Evolutionary conservation across 2,888 invertebrate species (phyloP), one percentile per base, ranked within the genome.

Genomic region (Stenichneumon culpator): DNA sequence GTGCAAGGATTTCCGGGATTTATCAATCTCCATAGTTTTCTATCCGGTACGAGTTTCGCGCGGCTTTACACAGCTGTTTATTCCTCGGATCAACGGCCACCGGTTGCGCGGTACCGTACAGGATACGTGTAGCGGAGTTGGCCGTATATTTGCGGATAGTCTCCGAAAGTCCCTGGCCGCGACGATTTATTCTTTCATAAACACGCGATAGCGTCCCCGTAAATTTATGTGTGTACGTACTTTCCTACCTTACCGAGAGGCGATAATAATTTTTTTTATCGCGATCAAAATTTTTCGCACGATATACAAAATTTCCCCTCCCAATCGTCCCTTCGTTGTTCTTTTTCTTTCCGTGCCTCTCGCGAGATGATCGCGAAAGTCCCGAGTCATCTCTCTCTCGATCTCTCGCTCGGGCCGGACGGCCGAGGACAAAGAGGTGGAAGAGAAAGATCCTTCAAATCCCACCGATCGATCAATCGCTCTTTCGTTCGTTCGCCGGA

Each of bases 11-110:
- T 78, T 74, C 44, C 54, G 73, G 65, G 75, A 79, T 80, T 84
- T 86, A 25, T 81, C 74, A 84, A 84, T 84, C 65, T 86, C 68
- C 79, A 81, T 79, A 70, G 70, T 84, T 82, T 82, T 32, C 54
- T 44, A 72, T 79, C 72, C 60, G 36, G 50, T 39, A 69, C 60
- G 44, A 47, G 79, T 52, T 85, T 86, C 68, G 36, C 67, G 73
- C 22, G 22, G 28, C 57, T 57, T 52, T 77, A 72, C 63, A 75
- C 36, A 68, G 78, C 80, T 86, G 80, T 86, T 86, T 80, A 86
- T 86, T 86, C 79, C 87, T 87, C 79, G 87, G 87, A 86, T 86
- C 87, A 84, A 83, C 82, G 86, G 86, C 87, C 87, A 87, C 87
- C 84, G 87, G 86, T 87, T 87, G 87, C 86, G 63, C 84, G 78